Base-by-base conservation (phyloP, 2,797 vertebrate species). In the Agapornis canus region DNA sequence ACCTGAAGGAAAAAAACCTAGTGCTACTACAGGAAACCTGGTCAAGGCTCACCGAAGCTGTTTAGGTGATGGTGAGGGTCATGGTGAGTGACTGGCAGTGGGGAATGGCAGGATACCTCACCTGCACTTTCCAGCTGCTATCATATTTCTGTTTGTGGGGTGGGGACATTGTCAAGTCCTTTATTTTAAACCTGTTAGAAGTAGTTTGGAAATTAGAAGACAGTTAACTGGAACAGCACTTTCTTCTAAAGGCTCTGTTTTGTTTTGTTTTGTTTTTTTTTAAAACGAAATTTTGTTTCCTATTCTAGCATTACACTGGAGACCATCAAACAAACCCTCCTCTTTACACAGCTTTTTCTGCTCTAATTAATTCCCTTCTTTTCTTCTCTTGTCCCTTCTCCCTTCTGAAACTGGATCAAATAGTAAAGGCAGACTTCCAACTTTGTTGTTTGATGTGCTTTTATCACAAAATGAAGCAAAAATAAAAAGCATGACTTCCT, bases 401-500 rank as follows among this genome's bases (percentile, higher is more conserved):
- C 60, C n/a, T 77, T 94, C 83, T 59, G 65, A 91, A 95, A 91
- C n/a, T 73, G 81, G 72, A 96, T 96, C 80, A 90, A 93, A 85
- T 76, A 94, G 88, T 76, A 94, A 42, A 61, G 86, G 86, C 59
- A 95, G 27, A 42, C 48, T 93, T 96, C 79, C 89, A 96, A 61
- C 68, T 73, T 89, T 83, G 16, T 85, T 83, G 77, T 86, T 94
- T 96, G 85, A 96, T 96, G 72, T 92, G 49, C 73, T 96, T 94
- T 97, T 91, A 89, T 95, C 77, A 85, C 48, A 91, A 94, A 96
- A 86, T 76, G 49, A 91, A 88, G 47, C 18, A 92, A 94, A 96
- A 95, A 49, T 39, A 76, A 85, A 66, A 89, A 90, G 43, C 5
- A 1, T 90, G 65, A 81, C 47, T 94, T 95, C 65, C 29, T 86